These are phyloP conservation scores for Thymelicus acteon DNA, from an alignment of 2,888 invertebrate genomes.

Conservation along the genomic window DNA sequence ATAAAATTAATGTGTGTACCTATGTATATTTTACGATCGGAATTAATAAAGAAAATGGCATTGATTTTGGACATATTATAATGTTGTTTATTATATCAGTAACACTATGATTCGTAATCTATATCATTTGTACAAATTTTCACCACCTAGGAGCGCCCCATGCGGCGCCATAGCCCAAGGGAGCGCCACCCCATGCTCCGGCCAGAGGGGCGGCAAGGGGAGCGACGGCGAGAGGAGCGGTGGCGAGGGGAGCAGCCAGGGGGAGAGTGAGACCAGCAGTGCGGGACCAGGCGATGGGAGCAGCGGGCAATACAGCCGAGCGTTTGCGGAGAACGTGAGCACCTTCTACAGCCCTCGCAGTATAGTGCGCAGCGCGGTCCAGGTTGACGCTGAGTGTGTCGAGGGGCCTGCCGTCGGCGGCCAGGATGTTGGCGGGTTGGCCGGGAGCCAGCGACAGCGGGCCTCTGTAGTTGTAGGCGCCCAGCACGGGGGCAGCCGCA, in stretches of 20 bases:
- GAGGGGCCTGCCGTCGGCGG: slow-evolving; percentile 74
- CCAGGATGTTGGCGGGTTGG: slow-evolving; percentile 73
- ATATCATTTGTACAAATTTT: neutral
- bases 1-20: too few relatives aligned
- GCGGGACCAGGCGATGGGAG: slow-evolving; percentile 52
- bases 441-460: slow-evolving; percentile 75
- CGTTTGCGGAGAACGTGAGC: slow-evolving; percentile 68
- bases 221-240: slow-evolving; percentile 55
- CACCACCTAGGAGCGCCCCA: neutral
- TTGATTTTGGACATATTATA: too few relatives aligned
- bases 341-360: slow-evolving; percentile 66
- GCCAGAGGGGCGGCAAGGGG: slow-evolving; percentile 47
- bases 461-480: slow-evolving; percentile 72
- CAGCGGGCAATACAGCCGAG: slow-evolving; percentile 59
- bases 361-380: slow-evolving; percentile 73
- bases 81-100: too few relatives aligned
- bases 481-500: slow-evolving; percentile 57
- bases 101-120: too few relatives aligned
- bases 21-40: too few relatives aligned
- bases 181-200: neutral
- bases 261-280: slow-evolving; percentile 43
- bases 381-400: slow-evolving; percentile 77
- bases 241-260: slow-evolving; percentile 35
- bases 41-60: too few relatives aligned
- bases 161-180: neutral